Evolutionary conservation across 2,113 vertebrate species (phyloP), one percentile per base, ranked within the genome.

Genomic region (Pseudorectes ferrugineus): DNA sequence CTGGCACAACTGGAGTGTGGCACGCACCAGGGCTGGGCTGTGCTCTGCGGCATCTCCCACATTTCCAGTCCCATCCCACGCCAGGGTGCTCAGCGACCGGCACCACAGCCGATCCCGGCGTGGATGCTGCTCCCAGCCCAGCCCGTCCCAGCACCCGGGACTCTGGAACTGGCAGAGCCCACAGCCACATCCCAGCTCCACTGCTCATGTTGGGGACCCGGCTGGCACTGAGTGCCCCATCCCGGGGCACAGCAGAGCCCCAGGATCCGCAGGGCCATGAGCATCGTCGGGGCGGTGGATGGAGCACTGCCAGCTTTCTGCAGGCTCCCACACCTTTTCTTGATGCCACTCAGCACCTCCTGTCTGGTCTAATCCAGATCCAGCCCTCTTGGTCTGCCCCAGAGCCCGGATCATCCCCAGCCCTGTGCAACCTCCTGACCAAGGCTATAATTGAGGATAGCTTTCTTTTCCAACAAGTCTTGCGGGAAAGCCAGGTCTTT

Each of bases 181-280:
- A 14, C 29, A 8, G 74, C 17, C 58, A 5, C 35, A 11, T 38
- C 12, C 29, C 42, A 20, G 26, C 9, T 14, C 72, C 35, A 2
- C 13, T 3, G 20, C 25, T 36, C 2, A 0, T 5, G 5, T 0
- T 2, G 8, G 0, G 19, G 22, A 31, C 15, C 18, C 0, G 0
- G 28, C n/a, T 26, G 72, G 70, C 36, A 7, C 31, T 1, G 25
- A 55, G 21, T 20, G 57, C 26, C 35, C 36, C 2, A 0, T 10
- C 12, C n/a, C 11, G 5, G 11, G 5, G 2, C 51, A 19, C 46
- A 45, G 57, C 13, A 1, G 33, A 48, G 35, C 10, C 33, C 29
- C 25, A 1, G 31, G 13, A 23, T 6, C 36, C 1, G 0, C 0
- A 0, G 52, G 29, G 31, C n/a, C 28, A 5, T 0, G 0, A 61